These are phyloP conservation scores for Sarcophaga rosellei DNA, from an alignment of 2,888 invertebrate species.

Conservation along the genomic window DNA sequence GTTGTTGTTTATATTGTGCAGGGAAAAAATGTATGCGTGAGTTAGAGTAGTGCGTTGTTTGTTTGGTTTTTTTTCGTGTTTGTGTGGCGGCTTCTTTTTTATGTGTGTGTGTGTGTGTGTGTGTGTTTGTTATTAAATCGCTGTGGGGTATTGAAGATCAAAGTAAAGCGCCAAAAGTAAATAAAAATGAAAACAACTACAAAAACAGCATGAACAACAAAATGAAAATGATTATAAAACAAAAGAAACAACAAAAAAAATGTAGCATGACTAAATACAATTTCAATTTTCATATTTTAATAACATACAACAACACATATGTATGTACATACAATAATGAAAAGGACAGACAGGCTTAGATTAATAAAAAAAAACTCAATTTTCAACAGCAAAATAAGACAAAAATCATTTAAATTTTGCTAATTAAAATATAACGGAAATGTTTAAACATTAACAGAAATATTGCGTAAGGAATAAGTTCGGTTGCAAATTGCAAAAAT, in stretches of 20 bases:
- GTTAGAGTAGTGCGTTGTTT: not conserved
- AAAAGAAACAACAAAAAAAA: constrained; percentile 73
- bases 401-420: no score
- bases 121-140: constrained; percentile 11
- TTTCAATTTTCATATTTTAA: constrained; percentile 69
- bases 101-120: constrained; percentile 1
- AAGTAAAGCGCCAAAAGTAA: constrained; percentile 64
- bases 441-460: no score
- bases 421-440: no score
- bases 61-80: not conserved
- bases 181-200: not conserved
- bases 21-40: not conserved
- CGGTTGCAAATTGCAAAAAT: no score
- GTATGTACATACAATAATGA: not conserved
- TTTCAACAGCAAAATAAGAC: not conserved
- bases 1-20: no score
- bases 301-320: not conserved
- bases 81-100: not conserved
- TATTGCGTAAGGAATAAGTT: no score
- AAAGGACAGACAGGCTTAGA: not conserved
- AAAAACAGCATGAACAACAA: constrained; percentile 34
- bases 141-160: constrained; percentile 64
- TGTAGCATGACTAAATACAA: constrained; percentile 81
- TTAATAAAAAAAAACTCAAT: no score
- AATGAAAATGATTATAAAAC: constrained; percentile 78